Evolutionary conservation across 2,888 invertebrate species (phyloP).

Genomic region (Cephus nigrinus): DNA sequence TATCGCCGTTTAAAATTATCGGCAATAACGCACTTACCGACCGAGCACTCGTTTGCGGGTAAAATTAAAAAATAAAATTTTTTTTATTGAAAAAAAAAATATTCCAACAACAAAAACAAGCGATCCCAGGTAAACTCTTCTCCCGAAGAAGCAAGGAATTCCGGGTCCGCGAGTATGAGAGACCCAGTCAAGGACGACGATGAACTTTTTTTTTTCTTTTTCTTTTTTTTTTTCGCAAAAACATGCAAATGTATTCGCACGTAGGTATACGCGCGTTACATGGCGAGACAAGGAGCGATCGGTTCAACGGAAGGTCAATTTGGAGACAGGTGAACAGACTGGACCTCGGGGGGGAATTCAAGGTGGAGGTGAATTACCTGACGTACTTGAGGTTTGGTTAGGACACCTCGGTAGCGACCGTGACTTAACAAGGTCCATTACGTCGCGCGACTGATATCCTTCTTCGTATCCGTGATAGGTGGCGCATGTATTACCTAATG

Average conservation of each 20-base stretch:
- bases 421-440: slow-evolving; percentile 40
- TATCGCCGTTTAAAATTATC: neutral
- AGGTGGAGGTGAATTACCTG: slow-evolving; percentile 57
- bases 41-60: neutral
- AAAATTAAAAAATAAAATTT: neutral
- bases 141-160: slow-evolving; percentile 32
- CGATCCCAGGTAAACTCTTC: slow-evolving; percentile 27
- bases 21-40: neutral
- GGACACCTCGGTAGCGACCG: slow-evolving; percentile 42
- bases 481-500: slow-evolving; percentile 26
- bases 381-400: slow-evolving; percentile 46
- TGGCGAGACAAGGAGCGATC: slow-evolving; percentile 15
- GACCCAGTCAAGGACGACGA: slow-evolving; percentile 45
- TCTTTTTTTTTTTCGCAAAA: slow-evolving; percentile 38
- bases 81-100: neutral
- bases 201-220: slow-evolving; percentile 34
- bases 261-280: slow-evolving; percentile 21
- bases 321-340: slow-evolving; percentile 47
- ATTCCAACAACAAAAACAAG: neutral
- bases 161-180: slow-evolving; percentile 40
- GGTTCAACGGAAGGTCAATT: slow-evolving; percentile 43
- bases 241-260: slow-evolving; percentile 59
- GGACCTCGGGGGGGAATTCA: slow-evolving; percentile 23
- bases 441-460: slow-evolving; percentile 21
- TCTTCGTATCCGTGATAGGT: slow-evolving; percentile 42